Base-by-base conservation (phyloP, 2,888 invertebrate genomes). In the Spisula solida region DNA sequence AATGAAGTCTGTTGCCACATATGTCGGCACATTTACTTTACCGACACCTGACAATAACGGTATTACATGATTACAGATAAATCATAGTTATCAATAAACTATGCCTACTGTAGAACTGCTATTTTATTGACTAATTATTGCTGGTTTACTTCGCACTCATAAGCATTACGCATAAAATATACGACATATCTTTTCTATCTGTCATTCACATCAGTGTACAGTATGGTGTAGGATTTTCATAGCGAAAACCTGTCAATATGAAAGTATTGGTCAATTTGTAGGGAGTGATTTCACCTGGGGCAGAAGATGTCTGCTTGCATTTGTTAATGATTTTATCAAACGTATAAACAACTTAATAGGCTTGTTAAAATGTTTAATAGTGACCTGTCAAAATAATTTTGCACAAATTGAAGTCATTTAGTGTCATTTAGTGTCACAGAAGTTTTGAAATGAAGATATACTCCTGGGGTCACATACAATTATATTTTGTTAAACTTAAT, bases 81-180 rank as follows among this genome's bases (percentile, higher is more conserved):
- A 60, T 41, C 41, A 41, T 60, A 60, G 25, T 60, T 60, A 41
- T 41, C 41, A 41, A 41, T 41, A 41, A 41, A 41, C 2, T 41
- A 25, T 25, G n/a, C n/a, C 51, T 51, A 66, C 41, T 34, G n/a
- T n/a, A 25, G 29, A 48, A 29, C 0, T 12, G 34, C n/a, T 18
- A 12, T 86, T 86, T 86, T 86, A 81, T 86, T 86, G 86, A 81
- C 86, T 81, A 47, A 66, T 55, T 51, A 81, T 81, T 66, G 81
- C 81, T 66, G 25, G 29, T 81, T 47, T 51, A 56, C 31, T 47
- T 66, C 31, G n/a, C 10, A 25, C 34, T 25, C 78, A 60, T 78
- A 18, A 79, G 34, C 18, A 66, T 86, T 47, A 66, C 56, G 10
- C 81, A 86, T 81, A 81, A 86, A 86, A 86, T 86, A 79, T 60